Conservation (phyloP, 2,113 vertebrate genomes). For the Loxodonta africana region DNA sequence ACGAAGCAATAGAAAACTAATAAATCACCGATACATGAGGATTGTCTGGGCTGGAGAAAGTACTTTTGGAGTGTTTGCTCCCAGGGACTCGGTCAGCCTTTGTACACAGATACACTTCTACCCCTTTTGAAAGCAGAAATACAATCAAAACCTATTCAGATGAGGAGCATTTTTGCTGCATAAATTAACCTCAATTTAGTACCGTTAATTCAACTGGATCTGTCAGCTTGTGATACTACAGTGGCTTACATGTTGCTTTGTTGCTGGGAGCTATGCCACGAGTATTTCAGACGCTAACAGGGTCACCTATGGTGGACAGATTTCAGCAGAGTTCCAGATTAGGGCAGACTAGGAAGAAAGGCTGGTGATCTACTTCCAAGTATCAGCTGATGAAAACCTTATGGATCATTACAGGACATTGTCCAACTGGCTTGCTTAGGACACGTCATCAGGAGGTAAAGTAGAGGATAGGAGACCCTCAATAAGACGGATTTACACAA, state of each 20-base stretch:
- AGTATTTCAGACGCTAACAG: neutral
- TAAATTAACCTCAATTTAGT: neutral
- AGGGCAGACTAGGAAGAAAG: neutral
- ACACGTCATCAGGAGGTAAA: neutral
- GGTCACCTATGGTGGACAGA: neutral
- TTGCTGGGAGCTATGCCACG: neutral
- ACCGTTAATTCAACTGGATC: neutral
- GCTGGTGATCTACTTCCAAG: neutral
- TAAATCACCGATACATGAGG: accelerated
- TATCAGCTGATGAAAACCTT: neutral
- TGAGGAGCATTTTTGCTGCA: neutral
- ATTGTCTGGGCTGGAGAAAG: neutral
- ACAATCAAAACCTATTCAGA: neutral
- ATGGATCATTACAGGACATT: neutral
- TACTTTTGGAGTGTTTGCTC: neutral
- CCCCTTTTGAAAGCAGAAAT: neutral
- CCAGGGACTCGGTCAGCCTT: neutral
- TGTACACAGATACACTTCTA: neutral
- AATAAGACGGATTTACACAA: neutral
- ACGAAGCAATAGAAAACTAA: neutral
- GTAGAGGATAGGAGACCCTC: neutral
- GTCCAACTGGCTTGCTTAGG: neutral
- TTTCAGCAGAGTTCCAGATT: neutral
- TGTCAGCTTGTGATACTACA: neutral
- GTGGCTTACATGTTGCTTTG: neutral